These are phyloP conservation scores for Drosophila bocqueti DNA, from an alignment of 1,140 invertebrate species.

Conservation along the genomic window DNA sequence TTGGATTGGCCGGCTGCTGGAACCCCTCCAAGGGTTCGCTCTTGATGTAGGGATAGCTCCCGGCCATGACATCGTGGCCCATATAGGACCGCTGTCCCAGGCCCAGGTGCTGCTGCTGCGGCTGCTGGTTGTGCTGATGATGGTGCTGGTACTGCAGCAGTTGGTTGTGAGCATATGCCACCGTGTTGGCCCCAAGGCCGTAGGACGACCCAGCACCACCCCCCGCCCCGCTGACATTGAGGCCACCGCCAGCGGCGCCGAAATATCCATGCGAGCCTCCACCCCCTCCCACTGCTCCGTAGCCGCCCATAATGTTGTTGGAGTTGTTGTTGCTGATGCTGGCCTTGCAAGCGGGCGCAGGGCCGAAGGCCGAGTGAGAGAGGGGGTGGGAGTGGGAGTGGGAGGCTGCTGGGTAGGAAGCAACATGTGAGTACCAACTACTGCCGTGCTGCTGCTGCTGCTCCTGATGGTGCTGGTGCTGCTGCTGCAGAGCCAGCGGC, in stretches of 20 bases:
- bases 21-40: slow-evolving; percentile 64
- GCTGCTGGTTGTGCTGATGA: slow-evolving; percentile 56
- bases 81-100: slow-evolving; percentile 64
- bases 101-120: slow-evolving; percentile 49
- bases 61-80: slow-evolving; percentile 56
- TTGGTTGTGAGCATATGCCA: slow-evolving; percentile 77
- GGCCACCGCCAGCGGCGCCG: slow-evolving; percentile 42
- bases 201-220: slow-evolving; percentile 46
- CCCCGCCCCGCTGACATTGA: slow-evolving; percentile 49
- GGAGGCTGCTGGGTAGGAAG: slow-evolving; percentile 66
- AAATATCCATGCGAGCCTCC: slow-evolving; percentile 65
- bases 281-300: slow-evolving; percentile 53
- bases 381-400: slow-evolving; percentile 15
- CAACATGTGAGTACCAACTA: slow-evolving; percentile 81
- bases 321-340: slow-evolving; percentile 23
- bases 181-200: slow-evolving; percentile 75
- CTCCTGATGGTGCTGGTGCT: slow-evolving; percentile 51
- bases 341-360: slow-evolving; percentile 55
- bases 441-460: slow-evolving; percentile 74
- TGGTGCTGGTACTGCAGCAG: slow-evolving; percentile 76
- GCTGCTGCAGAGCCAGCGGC: slow-evolving; percentile 39
- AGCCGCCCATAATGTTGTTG: slow-evolving; percentile 11
- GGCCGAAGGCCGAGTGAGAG: slow-evolving; percentile 33
- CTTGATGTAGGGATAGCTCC: slow-evolving; percentile 72
- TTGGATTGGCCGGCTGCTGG: slow-evolving; percentile 50